Evolutionary conservation across 2,797 vertebrate species (phyloP).

Genomic region (Pteronotus mesoamericanus): DNA sequence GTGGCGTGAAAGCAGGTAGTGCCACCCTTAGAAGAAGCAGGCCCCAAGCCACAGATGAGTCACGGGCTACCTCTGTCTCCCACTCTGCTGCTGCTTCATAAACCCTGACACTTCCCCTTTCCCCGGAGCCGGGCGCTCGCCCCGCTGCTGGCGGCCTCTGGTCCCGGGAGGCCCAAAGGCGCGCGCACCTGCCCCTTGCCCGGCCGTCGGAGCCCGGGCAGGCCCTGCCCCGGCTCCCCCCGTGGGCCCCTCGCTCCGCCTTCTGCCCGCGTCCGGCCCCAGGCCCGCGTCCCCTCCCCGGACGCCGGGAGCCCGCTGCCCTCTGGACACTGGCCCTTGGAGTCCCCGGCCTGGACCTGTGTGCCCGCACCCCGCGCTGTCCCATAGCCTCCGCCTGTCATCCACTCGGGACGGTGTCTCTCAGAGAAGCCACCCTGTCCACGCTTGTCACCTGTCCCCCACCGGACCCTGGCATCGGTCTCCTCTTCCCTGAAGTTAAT

Average conservation of each 20-base stretch:
- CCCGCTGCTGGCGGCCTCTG: background rate
- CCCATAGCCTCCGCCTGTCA: too few relatives aligned
- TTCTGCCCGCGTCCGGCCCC: too few relatives aligned
- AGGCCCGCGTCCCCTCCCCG: background rate
- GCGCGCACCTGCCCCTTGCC: too few relatives aligned
- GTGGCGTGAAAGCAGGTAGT: background rate
- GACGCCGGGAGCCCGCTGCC: rapidly evolving
- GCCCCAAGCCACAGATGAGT: slow-evolving; percentile 41
- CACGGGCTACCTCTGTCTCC: background rate
- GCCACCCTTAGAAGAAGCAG: background rate
- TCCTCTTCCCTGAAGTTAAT: background rate
- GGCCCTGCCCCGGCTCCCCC: background rate
- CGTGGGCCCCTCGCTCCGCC: rapidly evolving
- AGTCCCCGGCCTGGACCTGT: background rate
- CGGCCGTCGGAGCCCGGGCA: background rate
- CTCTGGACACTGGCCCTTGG: rapidly evolving
- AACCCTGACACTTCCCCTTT: background rate
- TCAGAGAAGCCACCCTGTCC: background rate
- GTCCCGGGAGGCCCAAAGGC: too few relatives aligned
- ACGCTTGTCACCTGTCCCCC: background rate
- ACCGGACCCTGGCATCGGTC: too few relatives aligned
- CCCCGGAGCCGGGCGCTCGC: background rate
- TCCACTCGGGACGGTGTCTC: too few relatives aligned
- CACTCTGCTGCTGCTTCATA: background rate
- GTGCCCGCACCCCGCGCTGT: rapidly evolving